These are phyloP conservation scores for Melipona beecheii DNA, from an alignment of 2,888 invertebrate species.

Conservation along the genomic window DNA sequence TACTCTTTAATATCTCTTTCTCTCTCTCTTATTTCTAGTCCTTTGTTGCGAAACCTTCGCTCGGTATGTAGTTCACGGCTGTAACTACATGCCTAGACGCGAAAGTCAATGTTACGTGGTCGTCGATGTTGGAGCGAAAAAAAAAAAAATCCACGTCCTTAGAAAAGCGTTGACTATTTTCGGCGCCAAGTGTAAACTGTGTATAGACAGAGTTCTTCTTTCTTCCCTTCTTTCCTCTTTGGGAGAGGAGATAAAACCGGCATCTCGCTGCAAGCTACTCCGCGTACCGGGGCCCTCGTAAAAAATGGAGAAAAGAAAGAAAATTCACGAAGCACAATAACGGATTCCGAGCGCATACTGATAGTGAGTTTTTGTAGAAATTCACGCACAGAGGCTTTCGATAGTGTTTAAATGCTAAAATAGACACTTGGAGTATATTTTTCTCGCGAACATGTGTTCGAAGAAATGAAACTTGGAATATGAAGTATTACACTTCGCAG, in stretches of 20 bases:
- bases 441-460: too few relatives aligned
- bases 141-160: neutral
- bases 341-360: neutral
- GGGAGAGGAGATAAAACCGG: neutral
- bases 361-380: neutral
- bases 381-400: neutral
- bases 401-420: neutral
- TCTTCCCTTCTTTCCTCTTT: neutral
- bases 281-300: neutral
- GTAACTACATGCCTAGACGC: conserved; percentile 43
- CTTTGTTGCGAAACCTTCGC: conserved; percentile 55
- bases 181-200: conserved; percentile 25
- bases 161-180: conserved; percentile 39
- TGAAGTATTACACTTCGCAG: too few relatives aligned
- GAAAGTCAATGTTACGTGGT: conserved; percentile 46
- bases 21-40: conserved; percentile 51
- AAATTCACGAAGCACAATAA: neutral
- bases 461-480: too few relatives aligned
- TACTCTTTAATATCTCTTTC: conserved; percentile 4
- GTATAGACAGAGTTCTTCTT: neutral
- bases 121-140: conserved; percentile 2
- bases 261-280: neutral
- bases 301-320: too few relatives aligned
- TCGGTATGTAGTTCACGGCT: conserved; percentile 64
- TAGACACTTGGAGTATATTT: too few relatives aligned